A percentile compares a stretch with the other conserved stretches of the same genome.
Conservation (phyloP, 92 coral and sea anemone species). For the Chrysogorgia sp. region DNA sequence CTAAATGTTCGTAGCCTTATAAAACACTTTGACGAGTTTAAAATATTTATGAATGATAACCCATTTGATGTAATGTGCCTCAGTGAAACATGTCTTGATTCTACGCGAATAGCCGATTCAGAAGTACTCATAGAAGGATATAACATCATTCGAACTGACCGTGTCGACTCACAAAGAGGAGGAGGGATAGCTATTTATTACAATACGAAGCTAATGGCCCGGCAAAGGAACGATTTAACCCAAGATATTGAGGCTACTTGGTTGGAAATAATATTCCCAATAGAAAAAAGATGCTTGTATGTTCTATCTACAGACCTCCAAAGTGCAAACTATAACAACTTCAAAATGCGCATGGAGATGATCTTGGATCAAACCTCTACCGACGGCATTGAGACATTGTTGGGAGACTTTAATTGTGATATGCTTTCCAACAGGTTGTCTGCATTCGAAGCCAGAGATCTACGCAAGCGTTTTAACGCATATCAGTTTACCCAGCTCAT, state of each 20-base stretch:
- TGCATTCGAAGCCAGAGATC: conserved; percentile 27
- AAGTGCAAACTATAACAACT: conserved; percentile 28
- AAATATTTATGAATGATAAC: conserved; percentile 42
- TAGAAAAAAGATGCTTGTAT: conserved; percentile 34
- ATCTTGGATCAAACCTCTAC: conserved; percentile 41
- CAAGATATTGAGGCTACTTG: conserved; percentile 34
- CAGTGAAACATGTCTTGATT: conserved; percentile 54
- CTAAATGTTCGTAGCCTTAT: conserved; percentile 48
- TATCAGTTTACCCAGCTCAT: conserved; percentile 45
- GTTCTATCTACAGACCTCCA: conserved; percentile 41
- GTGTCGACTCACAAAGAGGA: neutral
- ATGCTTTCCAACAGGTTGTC: conserved; percentile 36
- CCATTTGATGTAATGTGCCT: conserved; percentile 51
- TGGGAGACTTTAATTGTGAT: conserved; percentile 46
- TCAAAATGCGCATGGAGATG: conserved; percentile 32
- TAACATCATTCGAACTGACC: neutral
- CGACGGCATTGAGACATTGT: conserved; percentile 50
- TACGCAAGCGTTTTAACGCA: conserved; percentile 8
- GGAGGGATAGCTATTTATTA: neutral
- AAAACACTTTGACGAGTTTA: conserved; percentile 43
- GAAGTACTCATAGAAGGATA: neutral
- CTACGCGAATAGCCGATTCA: conserved; percentile 33
- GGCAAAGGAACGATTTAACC: neutral
- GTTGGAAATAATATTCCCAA: conserved; percentile 45
- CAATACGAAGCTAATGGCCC: conserved; percentile 1